phyloP scores from a whole-genome alignment of 2,888 invertebrate species.

The Esperia sulphurella region DNA sequence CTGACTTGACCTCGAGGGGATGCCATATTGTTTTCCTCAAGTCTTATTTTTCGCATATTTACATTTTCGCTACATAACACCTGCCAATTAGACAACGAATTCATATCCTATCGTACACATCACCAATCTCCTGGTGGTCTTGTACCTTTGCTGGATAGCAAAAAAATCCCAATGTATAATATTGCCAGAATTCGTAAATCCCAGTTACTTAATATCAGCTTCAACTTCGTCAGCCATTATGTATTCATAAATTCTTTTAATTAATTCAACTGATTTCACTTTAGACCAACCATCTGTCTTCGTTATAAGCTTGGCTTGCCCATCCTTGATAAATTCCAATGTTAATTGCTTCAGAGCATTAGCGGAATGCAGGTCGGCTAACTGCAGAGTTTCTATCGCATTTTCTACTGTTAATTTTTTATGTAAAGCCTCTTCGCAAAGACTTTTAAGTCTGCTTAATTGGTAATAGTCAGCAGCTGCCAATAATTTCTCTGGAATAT shows the following conservation, averaged over 20 bases:
- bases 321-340: constrained; percentile 68
- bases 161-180: no score
- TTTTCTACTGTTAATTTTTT: constrained; percentile 66
- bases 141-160: no score
- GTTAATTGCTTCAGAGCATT: constrained; percentile 52
- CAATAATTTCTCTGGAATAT: constrained; percentile 62
- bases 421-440: constrained; percentile 66
- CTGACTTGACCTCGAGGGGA: no score
- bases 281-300: constrained; percentile 66
- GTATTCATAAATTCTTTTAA: constrained; percentile 66
- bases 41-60: no score
- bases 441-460: constrained; percentile 55
- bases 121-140: no score
- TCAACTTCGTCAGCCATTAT: constrained; percentile 62
- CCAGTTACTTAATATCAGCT: constrained; percentile 40
- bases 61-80: no score
- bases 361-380: constrained; percentile 67
- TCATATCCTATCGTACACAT: no score
- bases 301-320: constrained; percentile 61
- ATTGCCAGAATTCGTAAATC: no score
- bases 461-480: constrained; percentile 71
- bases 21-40: no score
- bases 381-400: constrained; percentile 63
- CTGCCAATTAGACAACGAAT: no score
- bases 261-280: constrained; percentile 60